Conservation (phyloP, 2,797 vertebrate species). For the Decapterus maruadsi region DNA sequence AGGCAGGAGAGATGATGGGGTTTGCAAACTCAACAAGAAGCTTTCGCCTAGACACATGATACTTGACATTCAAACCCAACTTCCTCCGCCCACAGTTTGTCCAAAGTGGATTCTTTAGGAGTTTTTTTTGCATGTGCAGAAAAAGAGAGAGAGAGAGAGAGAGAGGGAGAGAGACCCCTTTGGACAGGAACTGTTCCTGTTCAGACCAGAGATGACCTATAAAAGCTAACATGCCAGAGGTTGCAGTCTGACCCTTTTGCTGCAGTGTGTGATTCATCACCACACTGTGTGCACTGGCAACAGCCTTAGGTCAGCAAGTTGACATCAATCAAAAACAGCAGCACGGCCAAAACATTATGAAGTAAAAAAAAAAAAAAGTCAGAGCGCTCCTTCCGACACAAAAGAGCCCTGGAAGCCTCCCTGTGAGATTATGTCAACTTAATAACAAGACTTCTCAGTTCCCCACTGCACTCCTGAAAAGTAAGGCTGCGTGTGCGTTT, state of each 20-base stretch:
- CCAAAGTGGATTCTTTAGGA: conserved; percentile 53
- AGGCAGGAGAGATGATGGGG: conserved; percentile 75
- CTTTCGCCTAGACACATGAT: conserved; percentile 76
- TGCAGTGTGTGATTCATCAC: conserved; percentile 47
- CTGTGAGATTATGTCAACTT: conserved; percentile 44
- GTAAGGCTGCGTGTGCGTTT: not conserved
- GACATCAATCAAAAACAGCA: conserved; percentile 33
- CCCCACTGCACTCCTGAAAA: conserved; percentile 57
- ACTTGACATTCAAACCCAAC: conserved; percentile 78
- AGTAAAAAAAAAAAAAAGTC: conserved; percentile 3
- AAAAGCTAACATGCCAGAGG: conserved; percentile 58
- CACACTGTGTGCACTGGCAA: conserved; percentile 27
- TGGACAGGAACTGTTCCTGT: conserved; percentile 30
- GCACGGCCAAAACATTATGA: conserved; percentile 30
- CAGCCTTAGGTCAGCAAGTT: conserved; percentile 31
- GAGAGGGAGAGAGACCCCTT: conserved; percentile 34
- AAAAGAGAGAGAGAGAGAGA: not conserved
- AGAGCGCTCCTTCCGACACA: conserved; percentile 13
- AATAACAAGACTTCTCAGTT: conserved; percentile 38
- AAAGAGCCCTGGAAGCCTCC: conserved; percentile 26
- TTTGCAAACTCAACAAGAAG: conserved; percentile 80
- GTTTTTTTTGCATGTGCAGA: conserved; percentile 27
- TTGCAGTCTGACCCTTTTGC: conserved; percentile 55
- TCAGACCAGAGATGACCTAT: conserved; percentile 58
- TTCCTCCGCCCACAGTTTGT: conserved; percentile 77